phyloP scores from a whole-genome alignment of 2,888 invertebrate genomes.

The Eremobia ochroleuca region DNA sequence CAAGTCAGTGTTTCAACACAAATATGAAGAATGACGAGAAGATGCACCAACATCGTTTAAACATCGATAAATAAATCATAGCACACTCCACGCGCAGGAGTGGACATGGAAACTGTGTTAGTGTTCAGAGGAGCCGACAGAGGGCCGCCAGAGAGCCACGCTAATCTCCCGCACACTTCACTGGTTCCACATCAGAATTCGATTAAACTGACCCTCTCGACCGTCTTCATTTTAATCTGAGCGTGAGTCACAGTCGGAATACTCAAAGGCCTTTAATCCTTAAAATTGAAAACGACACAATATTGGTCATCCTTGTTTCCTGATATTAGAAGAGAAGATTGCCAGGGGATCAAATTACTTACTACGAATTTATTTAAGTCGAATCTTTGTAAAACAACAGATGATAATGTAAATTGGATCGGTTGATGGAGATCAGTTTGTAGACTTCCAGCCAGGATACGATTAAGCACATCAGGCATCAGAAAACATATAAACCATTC shows the following conservation, averaged over 20 bases:
- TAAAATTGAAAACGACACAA: slow-evolving; percentile 55
- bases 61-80: slow-evolving; percentile 59
- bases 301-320: slow-evolving; percentile 47
- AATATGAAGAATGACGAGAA: background rate
- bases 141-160: slow-evolving; percentile 54
- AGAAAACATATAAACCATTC: slow-evolving; percentile 5
- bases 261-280: slow-evolving; percentile 53
- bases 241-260: slow-evolving; percentile 59
- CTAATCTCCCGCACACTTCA: slow-evolving; percentile 67
- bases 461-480: background rate
- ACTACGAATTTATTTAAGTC: background rate
- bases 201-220: slow-evolving; percentile 59
- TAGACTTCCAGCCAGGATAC: background rate
- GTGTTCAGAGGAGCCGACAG: slow-evolving; percentile 63
- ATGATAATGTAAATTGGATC: background rate
- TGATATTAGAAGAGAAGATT: slow-evolving; percentile 34
- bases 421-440: background rate
- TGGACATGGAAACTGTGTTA: slow-evolving; percentile 81
- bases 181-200: slow-evolving; percentile 68
- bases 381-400: slow-evolving; percentile 6
- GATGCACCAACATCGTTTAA: slow-evolving; percentile 24
- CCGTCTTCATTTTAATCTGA: slow-evolving; percentile 66
- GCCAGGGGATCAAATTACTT: slow-evolving; percentile 30
- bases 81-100: slow-evolving; percentile 64
- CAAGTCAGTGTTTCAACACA: background rate